Conservation (phyloP, 1,140 invertebrate species). For the Lepidostoma basale region DNA sequence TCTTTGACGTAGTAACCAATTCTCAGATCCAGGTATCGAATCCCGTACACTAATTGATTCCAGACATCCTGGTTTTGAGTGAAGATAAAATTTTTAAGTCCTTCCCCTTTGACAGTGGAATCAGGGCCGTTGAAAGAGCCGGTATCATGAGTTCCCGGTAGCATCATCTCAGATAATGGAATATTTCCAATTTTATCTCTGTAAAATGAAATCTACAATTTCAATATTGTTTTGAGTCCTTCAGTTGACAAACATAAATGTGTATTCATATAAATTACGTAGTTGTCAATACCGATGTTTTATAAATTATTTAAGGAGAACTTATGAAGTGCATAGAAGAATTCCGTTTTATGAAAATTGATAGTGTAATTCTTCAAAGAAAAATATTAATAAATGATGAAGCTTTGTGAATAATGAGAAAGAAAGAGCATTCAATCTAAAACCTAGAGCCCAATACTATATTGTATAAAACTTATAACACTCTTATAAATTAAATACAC, state of each 20-base stretch:
- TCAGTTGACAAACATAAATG: conserved; percentile 19
- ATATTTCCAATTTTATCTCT: conserved; percentile 62
- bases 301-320: too few species aligned
- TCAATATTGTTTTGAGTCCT: conserved; percentile 7
- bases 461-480: too few species aligned
- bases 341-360: too few species aligned
- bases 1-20: conserved; percentile 63
- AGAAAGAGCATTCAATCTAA: too few species aligned
- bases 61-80: conserved; percentile 70
- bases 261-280: conserved; percentile 1
- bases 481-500: too few species aligned
- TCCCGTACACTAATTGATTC: conserved; percentile 68
- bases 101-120: conserved; percentile 49
- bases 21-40: conserved; percentile 69
- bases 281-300: too few species aligned
- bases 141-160: conserved; percentile 75
- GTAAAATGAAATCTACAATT: conserved; percentile 27
- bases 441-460: too few species aligned
- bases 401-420: too few species aligned
- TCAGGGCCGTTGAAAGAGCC: conserved; percentile 63
- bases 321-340: too few species aligned
- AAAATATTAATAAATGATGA: too few species aligned
- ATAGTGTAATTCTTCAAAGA: too few species aligned
- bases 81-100: conserved; percentile 60
- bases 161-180: conserved; percentile 64